phyloP scores from a whole-genome alignment of 2,888 invertebrate genomes.

The Trachelus troglodyta region DNA sequence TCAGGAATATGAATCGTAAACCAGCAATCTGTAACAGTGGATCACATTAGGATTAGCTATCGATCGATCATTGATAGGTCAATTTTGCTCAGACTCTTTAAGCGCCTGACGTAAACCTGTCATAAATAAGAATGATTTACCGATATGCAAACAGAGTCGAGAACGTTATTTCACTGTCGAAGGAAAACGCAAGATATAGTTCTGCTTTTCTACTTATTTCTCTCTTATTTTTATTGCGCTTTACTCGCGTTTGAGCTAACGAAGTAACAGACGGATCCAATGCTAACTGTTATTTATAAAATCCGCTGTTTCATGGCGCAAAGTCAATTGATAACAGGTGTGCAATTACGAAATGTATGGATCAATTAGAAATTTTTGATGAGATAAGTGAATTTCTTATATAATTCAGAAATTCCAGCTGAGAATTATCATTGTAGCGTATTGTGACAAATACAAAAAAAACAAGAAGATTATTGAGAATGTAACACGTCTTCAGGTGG shows the following conservation, averaged over 20 bases:
- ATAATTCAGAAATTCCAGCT: not conserved
- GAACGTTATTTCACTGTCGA: not conserved
- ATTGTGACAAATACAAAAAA: not conserved
- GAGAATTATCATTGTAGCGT: not conserved
- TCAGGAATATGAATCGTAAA: conserved; percentile 90
- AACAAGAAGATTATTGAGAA: not conserved
- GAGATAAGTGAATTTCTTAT: not conserved
- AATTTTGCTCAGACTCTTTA: not conserved
- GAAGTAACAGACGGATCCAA: not conserved
- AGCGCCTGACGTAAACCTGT: not conserved
- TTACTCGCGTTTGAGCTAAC: not conserved
- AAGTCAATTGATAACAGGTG: not conserved
- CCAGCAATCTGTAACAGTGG: conserved; percentile 79
- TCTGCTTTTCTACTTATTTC: too few species aligned
- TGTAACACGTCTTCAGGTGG: not conserved
- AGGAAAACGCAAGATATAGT: not conserved
- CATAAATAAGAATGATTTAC: conserved; percentile 9
- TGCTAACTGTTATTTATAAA: not conserved
- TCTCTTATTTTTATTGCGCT: too few species aligned
- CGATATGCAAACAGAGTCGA: not conserved
- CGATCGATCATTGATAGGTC: not conserved
- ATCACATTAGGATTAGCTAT: not conserved
- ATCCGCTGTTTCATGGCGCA: not conserved
- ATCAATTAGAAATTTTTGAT: not conserved
- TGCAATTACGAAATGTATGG: not conserved